These are phyloP conservation scores for Julus scandinavius DNA, from an alignment of 2,888 invertebrate genomes.

Conservation along the genomic window DNA sequence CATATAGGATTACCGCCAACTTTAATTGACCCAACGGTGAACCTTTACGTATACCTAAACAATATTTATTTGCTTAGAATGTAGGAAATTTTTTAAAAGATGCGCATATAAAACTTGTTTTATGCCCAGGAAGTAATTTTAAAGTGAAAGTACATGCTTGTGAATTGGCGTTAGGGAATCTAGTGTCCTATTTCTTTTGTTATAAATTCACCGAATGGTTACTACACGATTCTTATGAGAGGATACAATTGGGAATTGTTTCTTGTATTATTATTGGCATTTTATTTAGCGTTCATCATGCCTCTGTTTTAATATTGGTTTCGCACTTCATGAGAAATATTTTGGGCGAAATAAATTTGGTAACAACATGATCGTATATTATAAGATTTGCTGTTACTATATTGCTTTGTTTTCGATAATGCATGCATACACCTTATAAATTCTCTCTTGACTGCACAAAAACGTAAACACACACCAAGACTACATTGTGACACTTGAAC, in stretches of 20 bases:
- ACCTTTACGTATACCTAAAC: not conserved
- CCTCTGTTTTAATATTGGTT: conserved; percentile 14
- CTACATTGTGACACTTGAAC: no score
- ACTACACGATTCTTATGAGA: conserved; percentile 2
- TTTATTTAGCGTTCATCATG: not conserved
- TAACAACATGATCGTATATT: not conserved
- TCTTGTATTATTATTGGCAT: not conserved
- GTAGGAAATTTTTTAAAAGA: not conserved
- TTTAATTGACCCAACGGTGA: not conserved
- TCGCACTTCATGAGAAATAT: not conserved
- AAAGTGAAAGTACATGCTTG: conserved; percentile 26
- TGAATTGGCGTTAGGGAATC: not conserved
- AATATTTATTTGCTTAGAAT: not conserved
- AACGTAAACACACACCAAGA: no score
- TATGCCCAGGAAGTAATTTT: conserved; percentile 17
- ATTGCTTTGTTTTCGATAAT: no score
- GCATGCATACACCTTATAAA: no score
- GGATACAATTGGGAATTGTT: conserved; percentile 6
- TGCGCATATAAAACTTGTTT: not conserved
- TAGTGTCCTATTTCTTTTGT: conserved; percentile 24
- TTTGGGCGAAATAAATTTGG: not conserved
- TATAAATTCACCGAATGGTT: not conserved
- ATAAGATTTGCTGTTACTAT: no score
- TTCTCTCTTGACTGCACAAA: no score
- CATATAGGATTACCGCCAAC: not conserved